These are phyloP conservation scores for Nannobrachium achirus DNA, from an alignment of 2,113 vertebrate species.

Conservation along the genomic window DNA sequence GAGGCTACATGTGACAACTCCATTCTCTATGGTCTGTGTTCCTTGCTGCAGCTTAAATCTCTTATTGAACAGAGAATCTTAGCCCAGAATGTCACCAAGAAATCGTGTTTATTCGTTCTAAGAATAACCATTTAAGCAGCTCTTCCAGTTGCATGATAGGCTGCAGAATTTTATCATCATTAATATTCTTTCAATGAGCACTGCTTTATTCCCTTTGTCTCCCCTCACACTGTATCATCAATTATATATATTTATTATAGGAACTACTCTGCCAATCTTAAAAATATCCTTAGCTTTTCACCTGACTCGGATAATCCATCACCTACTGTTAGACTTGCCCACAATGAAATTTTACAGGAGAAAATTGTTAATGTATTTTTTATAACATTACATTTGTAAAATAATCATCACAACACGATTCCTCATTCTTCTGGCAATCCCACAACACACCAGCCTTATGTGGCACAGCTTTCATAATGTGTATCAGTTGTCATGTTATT, in stretches of 20 bases:
- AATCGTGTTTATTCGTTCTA: slow-evolving; percentile 68
- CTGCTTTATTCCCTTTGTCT: slow-evolving; percentile 13
- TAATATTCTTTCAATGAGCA: slow-evolving; percentile 23
- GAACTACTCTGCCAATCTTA: too few species aligned
- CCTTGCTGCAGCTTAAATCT: slow-evolving; percentile 56
- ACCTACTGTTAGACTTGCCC: too few species aligned
- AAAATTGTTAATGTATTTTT: too few species aligned
- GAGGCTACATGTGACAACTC: slow-evolving; percentile 65
- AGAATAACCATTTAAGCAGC: slow-evolving; percentile 61
- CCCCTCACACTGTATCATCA: slow-evolving; percentile 17
- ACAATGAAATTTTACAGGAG: too few species aligned
- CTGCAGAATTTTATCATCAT: slow-evolving; percentile 22
- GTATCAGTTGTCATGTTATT: too few species aligned
- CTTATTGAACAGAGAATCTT: slow-evolving; percentile 64
- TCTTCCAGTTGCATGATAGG: slow-evolving; percentile 37
- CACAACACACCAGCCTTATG: too few species aligned
- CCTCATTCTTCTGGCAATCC: too few species aligned
- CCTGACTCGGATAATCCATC: too few species aligned
- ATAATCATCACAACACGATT: too few species aligned
- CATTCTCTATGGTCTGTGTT: slow-evolving; percentile 61
- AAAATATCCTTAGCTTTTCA: too few species aligned
- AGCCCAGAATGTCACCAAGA: slow-evolving; percentile 60
- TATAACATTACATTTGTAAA: too few species aligned
- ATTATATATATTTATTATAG: slow-evolving; percentile 11
- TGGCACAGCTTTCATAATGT: too few species aligned